Evolutionary conservation across 2,888 invertebrate genomes (phyloP).

Genomic region (Plemyria rubiginata): DNA sequence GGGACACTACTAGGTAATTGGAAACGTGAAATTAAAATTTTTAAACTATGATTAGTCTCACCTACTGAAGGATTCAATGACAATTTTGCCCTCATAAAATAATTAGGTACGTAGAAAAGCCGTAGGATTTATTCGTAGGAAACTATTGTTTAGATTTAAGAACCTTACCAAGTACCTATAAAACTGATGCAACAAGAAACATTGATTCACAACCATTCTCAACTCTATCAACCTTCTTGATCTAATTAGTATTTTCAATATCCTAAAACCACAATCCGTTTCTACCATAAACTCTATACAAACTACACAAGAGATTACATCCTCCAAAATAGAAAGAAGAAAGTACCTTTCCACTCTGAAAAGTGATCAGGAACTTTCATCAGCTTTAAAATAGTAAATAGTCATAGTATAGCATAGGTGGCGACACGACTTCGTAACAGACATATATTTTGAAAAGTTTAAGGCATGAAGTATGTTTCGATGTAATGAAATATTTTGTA

Average conservation of each 20-base stretch:
- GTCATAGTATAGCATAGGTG: slow-evolving; percentile 29
- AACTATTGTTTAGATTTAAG: slow-evolving; percentile 23
- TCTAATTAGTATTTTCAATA: slow-evolving; percentile 35
- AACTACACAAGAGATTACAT: slow-evolving; percentile 46
- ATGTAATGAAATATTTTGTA: slow-evolving; percentile 38
- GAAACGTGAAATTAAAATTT: neutral
- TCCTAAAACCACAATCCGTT: slow-evolving; percentile 41
- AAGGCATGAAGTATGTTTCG: slow-evolving; percentile 44
- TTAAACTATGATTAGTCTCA: no score
- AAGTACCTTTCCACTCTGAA: slow-evolving; percentile 25
- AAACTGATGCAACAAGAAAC: slow-evolving; percentile 68
- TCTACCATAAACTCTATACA: slow-evolving; percentile 43
- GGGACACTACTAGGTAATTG: neutral
- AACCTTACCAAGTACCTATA: slow-evolving; percentile 42
- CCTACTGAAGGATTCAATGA: neutral
- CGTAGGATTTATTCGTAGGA: slow-evolving; percentile 19
- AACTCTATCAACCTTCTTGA: slow-evolving; percentile 53
- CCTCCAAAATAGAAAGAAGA: slow-evolving; percentile 37
- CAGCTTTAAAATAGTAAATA: slow-evolving; percentile 19
- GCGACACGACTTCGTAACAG: slow-evolving; percentile 32
- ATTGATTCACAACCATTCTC: slow-evolving; percentile 73
- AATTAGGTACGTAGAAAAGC: neutral
- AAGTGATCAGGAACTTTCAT: slow-evolving; percentile 26
- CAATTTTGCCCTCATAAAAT: neutral
- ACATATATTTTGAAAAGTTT: slow-evolving; percentile 30